phyloP scores from a whole-genome alignment of 2,888 invertebrate genomes.

The Megastigmus dorsalis region DNA sequence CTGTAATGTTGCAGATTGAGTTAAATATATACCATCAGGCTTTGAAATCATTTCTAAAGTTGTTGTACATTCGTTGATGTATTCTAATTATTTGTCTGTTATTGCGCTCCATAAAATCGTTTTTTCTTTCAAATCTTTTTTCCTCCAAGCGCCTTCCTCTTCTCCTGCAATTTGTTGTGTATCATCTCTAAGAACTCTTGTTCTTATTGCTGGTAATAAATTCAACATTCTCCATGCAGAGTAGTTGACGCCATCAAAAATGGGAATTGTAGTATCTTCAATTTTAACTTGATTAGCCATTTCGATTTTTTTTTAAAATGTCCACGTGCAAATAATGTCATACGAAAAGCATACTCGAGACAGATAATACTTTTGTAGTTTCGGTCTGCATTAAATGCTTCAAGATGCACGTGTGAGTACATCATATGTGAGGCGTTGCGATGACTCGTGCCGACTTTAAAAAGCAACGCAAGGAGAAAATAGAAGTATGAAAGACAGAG shows the following conservation, averaged over 20 bases:
- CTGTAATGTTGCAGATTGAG: background rate
- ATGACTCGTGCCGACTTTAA: too few relatives aligned
- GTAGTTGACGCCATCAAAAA: background rate
- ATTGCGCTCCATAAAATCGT: constrained; percentile 51
- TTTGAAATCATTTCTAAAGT: constrained; percentile 52
- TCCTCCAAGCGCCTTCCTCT: too few relatives aligned
- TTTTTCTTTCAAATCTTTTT: constrained; percentile 52
- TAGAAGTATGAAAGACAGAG: too few relatives aligned
- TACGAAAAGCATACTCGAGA: too few relatives aligned
- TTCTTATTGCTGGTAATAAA: background rate
- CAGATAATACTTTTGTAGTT: too few relatives aligned
- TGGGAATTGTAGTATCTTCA: background rate
- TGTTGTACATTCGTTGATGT: constrained; percentile 25
- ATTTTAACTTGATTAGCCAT: background rate
- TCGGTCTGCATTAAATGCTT: too few relatives aligned
- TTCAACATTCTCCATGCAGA: background rate
- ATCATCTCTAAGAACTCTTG: background rate
- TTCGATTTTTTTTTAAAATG: too few relatives aligned
- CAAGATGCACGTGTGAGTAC: too few relatives aligned
- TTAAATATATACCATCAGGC: constrained; percentile 53
- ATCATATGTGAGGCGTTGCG: too few relatives aligned
- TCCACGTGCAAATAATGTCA: too few relatives aligned
- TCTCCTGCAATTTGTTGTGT: constrained; percentile 35
- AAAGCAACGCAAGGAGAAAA: too few relatives aligned
- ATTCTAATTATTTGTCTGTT: constrained; percentile 49